These are phyloP conservation scores for Phenganax marumi DNA, from an alignment of 92 coral and sea anemone species.

Conservation along the genomic window DNA sequence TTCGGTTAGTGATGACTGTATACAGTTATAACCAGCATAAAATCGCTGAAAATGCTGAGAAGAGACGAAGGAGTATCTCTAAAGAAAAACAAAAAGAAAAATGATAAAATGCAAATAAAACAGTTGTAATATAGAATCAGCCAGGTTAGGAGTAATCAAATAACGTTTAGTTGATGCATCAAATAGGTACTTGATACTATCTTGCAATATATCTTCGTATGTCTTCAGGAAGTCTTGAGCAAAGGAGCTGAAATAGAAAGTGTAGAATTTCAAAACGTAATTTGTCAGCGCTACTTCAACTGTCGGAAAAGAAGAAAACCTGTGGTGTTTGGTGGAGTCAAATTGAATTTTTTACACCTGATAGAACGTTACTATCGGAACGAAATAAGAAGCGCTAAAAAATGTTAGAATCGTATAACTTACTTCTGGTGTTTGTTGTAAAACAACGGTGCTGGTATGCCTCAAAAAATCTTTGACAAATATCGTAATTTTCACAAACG, in stretches of 20 bases:
- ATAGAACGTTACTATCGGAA: neutral
- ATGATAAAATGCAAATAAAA: neutral
- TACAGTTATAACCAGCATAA: conserved; percentile 62
- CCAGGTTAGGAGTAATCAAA: no score
- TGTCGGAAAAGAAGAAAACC: neutral
- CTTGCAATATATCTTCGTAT: neutral
- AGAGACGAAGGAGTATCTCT: conserved; percentile 53
- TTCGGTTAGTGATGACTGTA: conserved; percentile 69
- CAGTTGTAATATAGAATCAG: no score
- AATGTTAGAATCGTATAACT: neutral
- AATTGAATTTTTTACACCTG: neutral
- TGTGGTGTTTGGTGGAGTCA: neutral
- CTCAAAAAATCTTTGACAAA: conserved; percentile 25
- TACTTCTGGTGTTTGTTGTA: conserved; percentile 14
- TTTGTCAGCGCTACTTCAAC: neutral
- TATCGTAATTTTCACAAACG: conserved; percentile 11
- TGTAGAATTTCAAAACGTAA: neutral
- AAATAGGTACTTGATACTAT: neutral
- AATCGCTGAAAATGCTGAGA: conserved; percentile 69
- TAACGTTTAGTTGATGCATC: no score
- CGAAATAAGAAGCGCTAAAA: no score
- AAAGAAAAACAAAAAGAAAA: conserved; percentile 16
- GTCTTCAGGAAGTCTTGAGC: neutral
- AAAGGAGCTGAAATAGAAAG: conserved; percentile 3
- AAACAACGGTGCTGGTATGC: neutral